A percentile compares a stretch with the other conserved stretches of the same genome.
Evolutionary conservation across 2,888 invertebrate genomes (phyloP).

Genomic region (Amiota minor): DNA sequence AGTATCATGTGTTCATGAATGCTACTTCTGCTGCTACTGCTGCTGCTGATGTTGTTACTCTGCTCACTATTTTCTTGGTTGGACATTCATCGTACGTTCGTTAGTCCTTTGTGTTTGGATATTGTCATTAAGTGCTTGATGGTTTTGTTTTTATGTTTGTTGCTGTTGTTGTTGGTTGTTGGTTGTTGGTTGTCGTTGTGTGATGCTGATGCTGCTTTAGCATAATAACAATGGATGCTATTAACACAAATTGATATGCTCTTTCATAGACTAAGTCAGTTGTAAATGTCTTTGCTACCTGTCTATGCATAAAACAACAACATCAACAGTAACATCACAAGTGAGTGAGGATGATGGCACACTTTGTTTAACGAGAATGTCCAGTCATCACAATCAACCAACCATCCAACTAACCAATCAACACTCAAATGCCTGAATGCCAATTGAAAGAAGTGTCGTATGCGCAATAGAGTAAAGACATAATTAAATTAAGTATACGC

Average conservation of each 20-base stretch:
- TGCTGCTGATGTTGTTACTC: neutral
- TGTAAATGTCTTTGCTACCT: slow-evolving; percentile 40
- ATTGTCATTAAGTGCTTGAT: slow-evolving; percentile 66
- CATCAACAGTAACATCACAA: neutral
- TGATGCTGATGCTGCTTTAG: slow-evolving; percentile 8
- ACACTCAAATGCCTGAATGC: neutral
- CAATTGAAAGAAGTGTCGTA: slow-evolving; percentile 4
- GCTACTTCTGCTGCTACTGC: neutral
- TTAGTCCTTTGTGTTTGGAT: slow-evolving; percentile 36
- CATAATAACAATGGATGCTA: slow-evolving; percentile 58
- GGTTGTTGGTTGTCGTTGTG: slow-evolving; percentile 36
- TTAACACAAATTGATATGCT: slow-evolving; percentile 65
- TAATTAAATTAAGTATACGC: slow-evolving; percentile 54
- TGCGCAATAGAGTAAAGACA: neutral
- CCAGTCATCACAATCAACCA: too few relatives aligned
- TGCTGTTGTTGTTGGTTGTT: slow-evolving; percentile 17
- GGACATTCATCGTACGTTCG: neutral
- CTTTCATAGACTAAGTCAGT: slow-evolving; percentile 34
- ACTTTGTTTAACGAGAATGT: neutral
- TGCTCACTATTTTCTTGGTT: neutral
- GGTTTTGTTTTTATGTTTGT: slow-evolving; percentile 23
- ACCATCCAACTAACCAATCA: too few relatives aligned
- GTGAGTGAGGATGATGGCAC: neutral
- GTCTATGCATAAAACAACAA: slow-evolving; percentile 35
- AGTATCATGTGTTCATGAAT: slow-evolving; percentile 62